Base-by-base conservation (phyloP, 2,888 invertebrate genomes). In the Megamerina dolium region DNA sequence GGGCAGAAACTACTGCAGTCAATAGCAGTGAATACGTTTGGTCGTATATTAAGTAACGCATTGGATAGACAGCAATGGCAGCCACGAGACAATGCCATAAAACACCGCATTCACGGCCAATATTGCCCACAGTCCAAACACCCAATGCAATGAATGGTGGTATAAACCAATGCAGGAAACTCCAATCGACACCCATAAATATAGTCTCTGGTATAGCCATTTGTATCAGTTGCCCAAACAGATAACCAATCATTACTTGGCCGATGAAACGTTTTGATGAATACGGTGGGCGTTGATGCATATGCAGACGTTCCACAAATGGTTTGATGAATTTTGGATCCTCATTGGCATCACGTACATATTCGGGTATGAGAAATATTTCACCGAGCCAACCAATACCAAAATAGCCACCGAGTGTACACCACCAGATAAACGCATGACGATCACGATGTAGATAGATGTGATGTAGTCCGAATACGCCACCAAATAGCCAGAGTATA, bases 381-480 rank as follows among this genome's bases (percentile, higher is more conserved):
- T 96, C 96, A 6, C 85, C 76, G 1, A 95, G 56, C 87, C 92
- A 93, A 8, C 94, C 94, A 13, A 87, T 61, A 1, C 90, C 87
- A 56, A 81, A 76, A 61, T 87, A 89, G 4, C 93, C 93, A 18
- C 72, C 93, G 14, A 89, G 72, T 0, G 91, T 89, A 46, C 83
- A 83, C 82, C 88, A 87, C 81, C 88, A 91, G 1, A 93, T 76
- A 63, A 95, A 87, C 0, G 90, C 95, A 58, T 96, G 96, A 17
- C 83, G 77, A 69, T 94, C 91, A 43, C 95, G 77, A 41, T 83
- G 79, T 50, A 96, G 74, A 71, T 96, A 96, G 60, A 95, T 80
- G 65, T 94, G 91, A 71, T 96, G 96, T 5, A 87, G 72, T 0
- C 95, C 95, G 55, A 90, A 83, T 57, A 87, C 71, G 4, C 96